Base-by-base conservation (phyloP, 2,113 vertebrate genomes). In the Mola mola region DNA sequence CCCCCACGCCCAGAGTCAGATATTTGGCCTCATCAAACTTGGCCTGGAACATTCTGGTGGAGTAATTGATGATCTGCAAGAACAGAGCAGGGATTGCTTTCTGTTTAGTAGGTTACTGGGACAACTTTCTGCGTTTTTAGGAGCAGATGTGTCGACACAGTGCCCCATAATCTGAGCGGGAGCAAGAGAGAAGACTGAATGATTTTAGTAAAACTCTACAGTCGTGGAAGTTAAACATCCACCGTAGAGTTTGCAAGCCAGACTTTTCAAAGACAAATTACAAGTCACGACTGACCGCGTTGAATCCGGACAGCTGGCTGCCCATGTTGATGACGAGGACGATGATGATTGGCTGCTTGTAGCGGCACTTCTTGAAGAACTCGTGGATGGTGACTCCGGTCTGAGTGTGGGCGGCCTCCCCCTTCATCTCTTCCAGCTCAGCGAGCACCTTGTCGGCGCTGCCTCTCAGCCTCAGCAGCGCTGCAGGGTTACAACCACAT, bases 51-150 rank as follows among this genome's bases (percentile, higher is more conserved):
- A 77, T 90, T 71, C 83, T 84, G 29, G 88, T 92, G 62, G 85
- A 93, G 62, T 84, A 89, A 67, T 89, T 94, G 24, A 91, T 93
- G 66, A 94, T 87, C 88, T 91, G 69, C 19, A 84, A 71, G 31
- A 63, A 33, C 66, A 42, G 21, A 43, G 50, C 6, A 62, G 28
- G 13, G 38, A 13, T 21, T 48, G 13, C 7, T 21, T 51, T 68
- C 2, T 33, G 6, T 5, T 37, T 15, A 50, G 25, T 63, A 26
- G n/a, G n/a, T n/a, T n/a, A n/a, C n/a, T n/a, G n/a, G n/a, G n/a
- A n/a, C n/a, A 16, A 28, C 28, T 47, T 13, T 57, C 15, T 59
- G 21, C 16, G n/a, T 4, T 2, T 47, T 20, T 28, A 37, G 37
- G 15, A 48, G 9, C 13, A 2, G 8, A 1, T 48, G 12, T 34